Percentiles rank a stretch among this genome's conserved stretches.
Evolutionary conservation across 2,797 vertebrate genomes (phyloP).

Genomic region (Oreonectes daqikongensis): DNA sequence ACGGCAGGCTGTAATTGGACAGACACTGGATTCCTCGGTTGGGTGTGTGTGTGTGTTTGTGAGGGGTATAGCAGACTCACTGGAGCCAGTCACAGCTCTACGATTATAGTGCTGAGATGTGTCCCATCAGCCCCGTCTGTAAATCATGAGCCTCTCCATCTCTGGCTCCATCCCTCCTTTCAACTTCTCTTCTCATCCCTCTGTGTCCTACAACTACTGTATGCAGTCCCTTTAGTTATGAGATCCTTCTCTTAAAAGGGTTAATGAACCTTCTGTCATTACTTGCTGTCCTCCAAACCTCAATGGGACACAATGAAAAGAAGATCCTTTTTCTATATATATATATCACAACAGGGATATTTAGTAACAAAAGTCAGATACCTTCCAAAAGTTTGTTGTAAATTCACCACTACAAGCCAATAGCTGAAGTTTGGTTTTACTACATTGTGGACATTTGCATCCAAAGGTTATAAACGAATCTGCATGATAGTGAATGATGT

Average conservation of each 20-base stretch:
- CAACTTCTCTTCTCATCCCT: constrained; percentile 42
- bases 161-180: constrained; percentile 28
- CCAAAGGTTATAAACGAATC: no score
- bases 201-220: constrained; percentile 35
- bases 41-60: constrained; percentile 36
- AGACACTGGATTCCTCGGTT: constrained; percentile 56
- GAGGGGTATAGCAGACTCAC: constrained; percentile 69
- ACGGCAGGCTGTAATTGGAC: constrained; percentile 49
- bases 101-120: constrained; percentile 74
- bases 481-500: no score
- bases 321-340: no score
- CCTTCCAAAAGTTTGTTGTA: no score
- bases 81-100: constrained; percentile 72
- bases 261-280: neutral
- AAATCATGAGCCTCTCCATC: constrained; percentile 69
- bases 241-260: neutral
- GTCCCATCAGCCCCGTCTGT: constrained; percentile 69
- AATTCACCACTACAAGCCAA: no score
- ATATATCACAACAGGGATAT: no score
- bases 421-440: no score
- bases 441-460: no score
- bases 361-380: no score
- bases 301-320: no score
- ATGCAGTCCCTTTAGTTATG: neutral
- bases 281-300: no score